These are phyloP conservation scores for Halictus quadricinctus DNA, from an alignment of 2,888 invertebrate species.

Conservation along the genomic window DNA sequence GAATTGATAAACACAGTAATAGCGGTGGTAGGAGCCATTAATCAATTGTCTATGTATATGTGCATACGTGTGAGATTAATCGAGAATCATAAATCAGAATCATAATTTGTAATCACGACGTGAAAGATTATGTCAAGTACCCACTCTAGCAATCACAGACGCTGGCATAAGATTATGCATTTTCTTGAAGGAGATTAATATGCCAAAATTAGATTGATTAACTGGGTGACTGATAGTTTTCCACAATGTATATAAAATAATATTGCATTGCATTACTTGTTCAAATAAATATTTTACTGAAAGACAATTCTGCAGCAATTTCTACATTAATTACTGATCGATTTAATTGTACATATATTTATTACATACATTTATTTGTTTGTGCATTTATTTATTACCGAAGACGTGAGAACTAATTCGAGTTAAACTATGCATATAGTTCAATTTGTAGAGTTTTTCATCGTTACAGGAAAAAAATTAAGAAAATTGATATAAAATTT, in stretches of 20 bases:
- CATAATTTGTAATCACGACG: not conserved
- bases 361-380: too few species aligned
- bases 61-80: not conserved
- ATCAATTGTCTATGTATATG: not conserved
- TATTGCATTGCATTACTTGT: not conserved
- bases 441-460: too few species aligned
- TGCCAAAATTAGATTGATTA: not conserved
- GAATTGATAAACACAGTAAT: not conserved
- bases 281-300: too few species aligned
- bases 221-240: not conserved
- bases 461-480: not conserved
- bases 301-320: too few species aligned
- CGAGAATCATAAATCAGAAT: not conserved
- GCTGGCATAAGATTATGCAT: not conserved
- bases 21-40: not conserved
- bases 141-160: not conserved
- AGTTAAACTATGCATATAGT: too few species aligned
- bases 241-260: too few species aligned
- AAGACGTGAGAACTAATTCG: too few species aligned
- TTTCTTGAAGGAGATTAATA: not conserved
- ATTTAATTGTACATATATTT: too few species aligned
- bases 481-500: not conserved
- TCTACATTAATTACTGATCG: too few species aligned
- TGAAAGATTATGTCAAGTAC: conserved; percentile 4
- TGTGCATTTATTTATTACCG: too few species aligned